A percentile compares a stretch with the other conserved stretches of the same genome.
These are phyloP conservation scores for Merodon equestris DNA, from an alignment of 2,888 invertebrate genomes.

Conservation along the genomic window DNA sequence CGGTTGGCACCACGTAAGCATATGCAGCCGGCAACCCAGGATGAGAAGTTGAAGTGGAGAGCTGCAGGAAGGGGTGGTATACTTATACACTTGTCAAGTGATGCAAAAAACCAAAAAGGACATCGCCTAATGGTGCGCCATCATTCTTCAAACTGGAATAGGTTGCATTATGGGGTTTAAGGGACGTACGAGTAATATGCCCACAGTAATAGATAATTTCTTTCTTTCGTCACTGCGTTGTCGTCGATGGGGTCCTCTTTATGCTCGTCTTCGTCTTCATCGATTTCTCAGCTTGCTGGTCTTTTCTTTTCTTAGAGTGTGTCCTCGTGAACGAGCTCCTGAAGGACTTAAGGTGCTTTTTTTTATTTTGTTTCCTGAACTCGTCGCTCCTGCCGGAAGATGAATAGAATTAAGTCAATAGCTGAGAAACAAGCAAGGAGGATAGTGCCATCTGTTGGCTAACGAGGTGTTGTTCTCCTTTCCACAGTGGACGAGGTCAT, in stretches of 20 bases:
- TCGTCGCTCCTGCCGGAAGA: constrained; percentile 14
- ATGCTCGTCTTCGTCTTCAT: not conserved
- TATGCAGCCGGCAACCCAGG: not conserved
- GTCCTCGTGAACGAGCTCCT: not conserved
- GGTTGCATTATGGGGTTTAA: constrained; percentile 55
- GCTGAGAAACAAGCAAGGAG: not conserved
- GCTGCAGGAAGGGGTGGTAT: constrained; percentile 41
- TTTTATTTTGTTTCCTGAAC: too few relatives aligned
- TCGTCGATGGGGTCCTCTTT: too few relatives aligned
- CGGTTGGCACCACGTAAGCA: too few relatives aligned
- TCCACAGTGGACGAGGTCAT: too few relatives aligned
- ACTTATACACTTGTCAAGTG: constrained; percentile 62
- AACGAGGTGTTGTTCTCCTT: too few relatives aligned
- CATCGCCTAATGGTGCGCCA: constrained; percentile 65
- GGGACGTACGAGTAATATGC: constrained; percentile 58
- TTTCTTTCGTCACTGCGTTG: constrained; percentile 23
- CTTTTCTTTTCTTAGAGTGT: constrained; percentile 26
- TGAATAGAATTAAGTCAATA: constrained; percentile 30
- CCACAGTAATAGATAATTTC: constrained; percentile 67
- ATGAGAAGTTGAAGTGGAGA: not conserved
- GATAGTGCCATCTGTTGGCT: not conserved
- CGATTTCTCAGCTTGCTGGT: constrained; percentile 17
- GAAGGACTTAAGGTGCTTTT: too few relatives aligned
- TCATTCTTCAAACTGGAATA: constrained; percentile 54
- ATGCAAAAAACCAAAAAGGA: constrained; percentile 41